Conservation (phyloP, 2,888 invertebrate species). For the Brassicogethes aeneus region DNA sequence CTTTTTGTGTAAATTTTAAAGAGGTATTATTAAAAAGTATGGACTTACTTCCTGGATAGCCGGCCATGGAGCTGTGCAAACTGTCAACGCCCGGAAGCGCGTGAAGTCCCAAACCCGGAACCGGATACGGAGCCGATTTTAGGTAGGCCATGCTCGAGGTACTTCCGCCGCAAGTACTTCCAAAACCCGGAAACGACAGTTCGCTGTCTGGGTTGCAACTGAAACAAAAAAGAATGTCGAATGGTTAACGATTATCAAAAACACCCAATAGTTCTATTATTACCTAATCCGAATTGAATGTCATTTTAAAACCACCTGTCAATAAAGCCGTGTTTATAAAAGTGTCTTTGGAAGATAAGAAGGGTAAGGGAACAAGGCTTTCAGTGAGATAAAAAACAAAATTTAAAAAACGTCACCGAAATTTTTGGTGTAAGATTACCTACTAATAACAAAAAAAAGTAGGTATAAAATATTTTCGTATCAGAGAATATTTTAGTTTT, state of each 20-base stretch:
- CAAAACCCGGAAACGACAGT: slow-evolving; percentile 50
- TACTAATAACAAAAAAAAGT: too few relatives aligned
- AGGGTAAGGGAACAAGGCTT: too few relatives aligned
- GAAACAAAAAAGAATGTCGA: slow-evolving; percentile 12
- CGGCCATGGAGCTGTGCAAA: slow-evolving; percentile 53
- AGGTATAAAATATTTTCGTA: too few relatives aligned
- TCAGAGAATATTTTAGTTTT: too few relatives aligned
- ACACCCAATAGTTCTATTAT: background rate
- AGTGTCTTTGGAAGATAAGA: too few relatives aligned
- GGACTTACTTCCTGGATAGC: slow-evolving; percentile 51
- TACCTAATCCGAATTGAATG: background rate
- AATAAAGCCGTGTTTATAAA: too few relatives aligned
- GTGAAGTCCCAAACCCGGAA: slow-evolving; percentile 47
- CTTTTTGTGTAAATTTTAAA: too few relatives aligned
- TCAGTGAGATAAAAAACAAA: too few relatives aligned
- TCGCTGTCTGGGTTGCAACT: slow-evolving; percentile 51
- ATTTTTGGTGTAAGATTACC: too few relatives aligned
- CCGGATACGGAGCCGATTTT: slow-evolving; percentile 50
- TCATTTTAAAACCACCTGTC: too few relatives aligned
- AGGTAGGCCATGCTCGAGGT: slow-evolving; percentile 49
- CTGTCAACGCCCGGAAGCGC: slow-evolving; percentile 52
- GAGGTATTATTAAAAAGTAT: too few relatives aligned
- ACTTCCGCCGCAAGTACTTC: slow-evolving; percentile 46
- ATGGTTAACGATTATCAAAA: slow-evolving; percentile 1
- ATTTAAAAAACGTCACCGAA: too few relatives aligned